These are phyloP conservation scores for Phyllotreta cruciferae DNA, from an alignment of 2,888 invertebrate species.

Conservation along the genomic window DNA sequence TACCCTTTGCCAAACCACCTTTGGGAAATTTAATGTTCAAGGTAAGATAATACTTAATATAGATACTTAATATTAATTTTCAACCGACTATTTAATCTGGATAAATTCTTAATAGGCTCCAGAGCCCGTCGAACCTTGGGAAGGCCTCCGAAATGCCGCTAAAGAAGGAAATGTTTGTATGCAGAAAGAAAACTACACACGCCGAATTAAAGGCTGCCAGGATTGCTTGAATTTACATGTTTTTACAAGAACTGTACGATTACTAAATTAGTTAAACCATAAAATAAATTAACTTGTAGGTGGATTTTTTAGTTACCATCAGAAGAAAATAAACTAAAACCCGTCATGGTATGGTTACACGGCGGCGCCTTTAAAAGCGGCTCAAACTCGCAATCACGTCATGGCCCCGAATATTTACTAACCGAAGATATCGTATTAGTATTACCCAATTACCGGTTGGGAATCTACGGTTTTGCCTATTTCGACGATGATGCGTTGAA, in stretches of 20 bases:
- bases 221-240: constrained; percentile 42
- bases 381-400: constrained; percentile 36
- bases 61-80: neutral
- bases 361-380: constrained; percentile 47
- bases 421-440: constrained; percentile 40
- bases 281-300: neutral
- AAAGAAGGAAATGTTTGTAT: constrained; percentile 38
- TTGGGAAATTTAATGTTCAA: constrained; percentile 54
- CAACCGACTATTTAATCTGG: too few species aligned
- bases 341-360: constrained; percentile 45
- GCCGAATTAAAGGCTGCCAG: constrained; percentile 37
- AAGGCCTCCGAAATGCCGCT: constrained; percentile 45
- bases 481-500: constrained; percentile 25
- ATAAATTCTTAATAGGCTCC: constrained; percentile 43
- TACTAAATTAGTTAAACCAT: neutral
- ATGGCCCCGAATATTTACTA: constrained; percentile 37
- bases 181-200: constrained; percentile 33
- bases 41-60: constrained; percentile 43
- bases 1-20: constrained; percentile 57
- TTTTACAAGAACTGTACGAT: constrained; percentile 35
- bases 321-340: constrained; percentile 24
- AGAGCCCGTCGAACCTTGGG: constrained; percentile 47
- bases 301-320: constrained; percentile 3
- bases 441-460: constrained; percentile 41
- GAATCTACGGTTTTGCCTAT: constrained; percentile 35